Percentiles rank a stretch among this genome's conserved stretches.
These are phyloP conservation scores for Sporophila hypoxantha DNA, from an alignment of 2,113 vertebrate species.

Conservation along the genomic window DNA sequence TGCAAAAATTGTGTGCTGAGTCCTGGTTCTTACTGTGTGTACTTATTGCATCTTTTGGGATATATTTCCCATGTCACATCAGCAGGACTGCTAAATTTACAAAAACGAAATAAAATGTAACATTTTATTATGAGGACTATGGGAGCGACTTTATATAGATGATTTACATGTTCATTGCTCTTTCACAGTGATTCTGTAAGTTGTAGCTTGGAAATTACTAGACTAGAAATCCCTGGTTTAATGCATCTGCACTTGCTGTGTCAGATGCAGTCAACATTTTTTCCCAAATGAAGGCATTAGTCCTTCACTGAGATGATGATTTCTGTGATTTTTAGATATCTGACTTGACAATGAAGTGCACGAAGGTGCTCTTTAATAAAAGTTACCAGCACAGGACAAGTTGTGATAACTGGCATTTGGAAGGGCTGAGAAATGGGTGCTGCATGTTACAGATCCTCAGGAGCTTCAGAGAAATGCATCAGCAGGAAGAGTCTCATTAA, in stretches of 20 bases:
- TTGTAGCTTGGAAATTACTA: not conserved
- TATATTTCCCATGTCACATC: not conserved
- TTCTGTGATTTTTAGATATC: not conserved
- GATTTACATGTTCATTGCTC: not conserved
- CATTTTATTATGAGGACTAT: not conserved
- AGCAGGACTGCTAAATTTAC: not conserved
- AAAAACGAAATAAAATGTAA: slow-evolving; percentile 19
- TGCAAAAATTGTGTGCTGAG: not conserved
- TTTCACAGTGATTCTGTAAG: not conserved
- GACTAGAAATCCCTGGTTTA: not conserved
- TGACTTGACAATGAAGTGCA: not conserved
- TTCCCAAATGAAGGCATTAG: not conserved
- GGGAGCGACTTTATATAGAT: not conserved
- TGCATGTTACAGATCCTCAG: not conserved
- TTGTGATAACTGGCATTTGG: not conserved
- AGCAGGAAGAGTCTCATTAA: not conserved
- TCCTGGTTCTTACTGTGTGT: not conserved
- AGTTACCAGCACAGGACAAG: not conserved
- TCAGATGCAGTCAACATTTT: not conserved
- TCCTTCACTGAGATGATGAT: not conserved
- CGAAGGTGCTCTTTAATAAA: not conserved
- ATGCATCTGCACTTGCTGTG: not conserved
- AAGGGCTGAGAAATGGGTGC: not conserved
- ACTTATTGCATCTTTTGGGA: not conserved
- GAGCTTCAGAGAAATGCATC: not conserved